Percentiles rank a stretch among this genome's conserved stretches.
Evolutionary conservation across 2,113 vertebrate species (phyloP).

Genomic region (Pogonocichla stellata): DNA sequence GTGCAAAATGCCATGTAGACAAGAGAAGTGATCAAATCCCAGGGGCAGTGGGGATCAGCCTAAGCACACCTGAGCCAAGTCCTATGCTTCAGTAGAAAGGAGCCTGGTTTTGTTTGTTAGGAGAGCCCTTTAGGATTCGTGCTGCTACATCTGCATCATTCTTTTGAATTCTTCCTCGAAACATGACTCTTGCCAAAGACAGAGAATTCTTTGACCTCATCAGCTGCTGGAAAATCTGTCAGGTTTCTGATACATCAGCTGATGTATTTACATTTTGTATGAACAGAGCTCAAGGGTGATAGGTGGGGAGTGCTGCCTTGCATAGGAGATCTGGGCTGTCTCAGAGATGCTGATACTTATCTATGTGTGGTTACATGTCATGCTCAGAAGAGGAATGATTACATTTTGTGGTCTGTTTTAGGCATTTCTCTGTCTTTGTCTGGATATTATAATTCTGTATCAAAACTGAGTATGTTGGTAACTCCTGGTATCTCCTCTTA

Average conservation of each 20-base stretch:
- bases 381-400: background rate
- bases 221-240: background rate
- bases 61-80: background rate
- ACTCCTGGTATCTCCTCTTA: background rate
- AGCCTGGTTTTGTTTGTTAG: background rate
- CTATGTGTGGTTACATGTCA: background rate
- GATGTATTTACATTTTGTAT: background rate
- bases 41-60: background rate
- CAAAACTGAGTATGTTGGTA: background rate
- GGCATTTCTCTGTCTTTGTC: background rate
- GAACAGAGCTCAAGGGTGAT: background rate
- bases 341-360: background rate
- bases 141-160: background rate
- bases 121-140: background rate
- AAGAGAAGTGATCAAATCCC: background rate
- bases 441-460: background rate
- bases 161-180: background rate
- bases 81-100: background rate
- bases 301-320: background rate
- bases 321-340: background rate
- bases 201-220: background rate
- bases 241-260: background rate
- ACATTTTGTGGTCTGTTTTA: background rate
- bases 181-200: background rate
- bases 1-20: background rate